Percentiles rank a stretch among this genome's conserved stretches.
Evolutionary conservation across 2,888 invertebrate species (phyloP).

Genomic region (Beris chalybata): DNA sequence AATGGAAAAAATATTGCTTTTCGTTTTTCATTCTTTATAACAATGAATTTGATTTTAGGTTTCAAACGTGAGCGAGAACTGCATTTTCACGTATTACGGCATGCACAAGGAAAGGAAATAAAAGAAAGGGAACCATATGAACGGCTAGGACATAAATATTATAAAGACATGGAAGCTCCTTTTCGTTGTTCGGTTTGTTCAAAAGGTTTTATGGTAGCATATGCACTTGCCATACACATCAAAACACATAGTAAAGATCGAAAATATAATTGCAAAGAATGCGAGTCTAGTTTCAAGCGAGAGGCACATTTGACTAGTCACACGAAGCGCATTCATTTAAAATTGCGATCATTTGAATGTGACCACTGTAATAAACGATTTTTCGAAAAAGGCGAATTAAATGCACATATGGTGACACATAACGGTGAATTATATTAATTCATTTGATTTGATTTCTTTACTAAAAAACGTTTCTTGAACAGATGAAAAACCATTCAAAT

Average conservation of each 20-base stretch:
- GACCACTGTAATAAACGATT: slow-evolving; percentile 33
- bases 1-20: background rate
- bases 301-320: slow-evolving; percentile 35
- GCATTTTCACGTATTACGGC: no score
- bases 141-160: background rate
- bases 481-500: slow-evolving; percentile 21
- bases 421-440: slow-evolving; percentile 3
- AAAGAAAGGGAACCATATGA: no score
- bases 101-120: no score
- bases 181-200: slow-evolving; percentile 33
- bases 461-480: no score
- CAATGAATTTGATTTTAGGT: no score
- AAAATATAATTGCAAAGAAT: slow-evolving; percentile 33
- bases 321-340: slow-evolving; percentile 35
- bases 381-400: slow-evolving; percentile 34
- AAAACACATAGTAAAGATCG: slow-evolving; percentile 36
- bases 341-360: slow-evolving; percentile 35
- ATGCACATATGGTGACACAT: slow-evolving; percentile 35
- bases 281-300: slow-evolving; percentile 35
- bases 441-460: no score
- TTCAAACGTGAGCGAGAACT: no score
- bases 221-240: slow-evolving; percentile 34
- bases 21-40: no score
- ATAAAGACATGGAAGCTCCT: background rate
- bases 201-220: slow-evolving; percentile 35